Evolutionary conservation across 2,797 vertebrate genomes (phyloP).

Genomic region (Eulemur albifrons): DNA sequence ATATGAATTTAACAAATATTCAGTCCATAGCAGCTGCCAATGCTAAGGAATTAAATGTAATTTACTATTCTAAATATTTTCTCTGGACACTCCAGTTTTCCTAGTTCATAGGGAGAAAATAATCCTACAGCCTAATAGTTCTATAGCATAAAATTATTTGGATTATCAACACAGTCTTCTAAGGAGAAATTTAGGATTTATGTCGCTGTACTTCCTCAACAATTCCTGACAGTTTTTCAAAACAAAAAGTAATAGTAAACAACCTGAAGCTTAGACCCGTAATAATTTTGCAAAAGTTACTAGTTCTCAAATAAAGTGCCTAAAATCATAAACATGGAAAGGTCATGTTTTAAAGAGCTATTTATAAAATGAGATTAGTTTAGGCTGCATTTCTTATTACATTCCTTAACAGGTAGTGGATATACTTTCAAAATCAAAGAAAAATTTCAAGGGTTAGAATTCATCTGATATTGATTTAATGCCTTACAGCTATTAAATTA

Average conservation of each 20-base stretch:
- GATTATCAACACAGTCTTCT: neutral
- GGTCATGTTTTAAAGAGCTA: neutral
- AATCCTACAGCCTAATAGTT: neutral
- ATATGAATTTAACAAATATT: neutral
- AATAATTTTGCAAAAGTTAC: conserved; percentile 44
- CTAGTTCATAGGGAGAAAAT: conserved; percentile 2
- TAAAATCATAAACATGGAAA: conserved; percentile 32
- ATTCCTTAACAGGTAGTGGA: neutral
- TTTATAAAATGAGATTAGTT: conserved; percentile 25
- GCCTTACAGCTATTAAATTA: neutral
- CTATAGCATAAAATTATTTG: conserved; percentile 41
- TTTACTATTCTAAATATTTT: conserved; percentile 16
- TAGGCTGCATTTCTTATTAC: conserved; percentile 29
- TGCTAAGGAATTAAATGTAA: conserved; percentile 13
- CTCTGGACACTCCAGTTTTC: conserved; percentile 8
- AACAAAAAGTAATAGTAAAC: conserved; percentile 26
- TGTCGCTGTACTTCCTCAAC: conserved; percentile 3
- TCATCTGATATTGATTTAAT: neutral
- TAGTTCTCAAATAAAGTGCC: conserved; percentile 31
- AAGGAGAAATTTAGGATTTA: conserved; percentile 32
- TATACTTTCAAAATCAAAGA: conserved; percentile 32
- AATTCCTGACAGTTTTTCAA: conserved; percentile 32
- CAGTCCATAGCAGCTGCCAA: neutral
- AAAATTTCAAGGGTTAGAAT: conserved; percentile 3
- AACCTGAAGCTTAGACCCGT: neutral